Base-by-base conservation (phyloP, 30 jellyfish, hydroid and myxozoan species). In the Cassiopea xamachana region DNA sequence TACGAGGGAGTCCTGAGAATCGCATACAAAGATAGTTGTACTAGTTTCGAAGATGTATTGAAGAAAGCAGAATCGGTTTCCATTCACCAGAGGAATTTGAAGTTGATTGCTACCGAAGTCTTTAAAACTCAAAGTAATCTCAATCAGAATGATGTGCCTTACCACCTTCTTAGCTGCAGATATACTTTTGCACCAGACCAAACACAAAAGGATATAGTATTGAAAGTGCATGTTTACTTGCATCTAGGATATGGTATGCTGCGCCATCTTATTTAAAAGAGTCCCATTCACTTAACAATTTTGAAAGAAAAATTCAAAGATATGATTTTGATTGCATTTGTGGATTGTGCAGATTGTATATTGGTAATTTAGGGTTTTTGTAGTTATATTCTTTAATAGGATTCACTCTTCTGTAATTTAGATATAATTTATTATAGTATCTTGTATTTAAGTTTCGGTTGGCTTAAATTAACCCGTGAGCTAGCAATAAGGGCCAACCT, bases 251-350 rank as follows among this genome's bases (percentile, higher is more conserved):
- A 76, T 7, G 85, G 85, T 44, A 76, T 76, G 85, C 69, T 7
- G 48, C 2, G 85, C 71, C 85, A 43, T 43, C 70, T 76, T 76
- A 43, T n/a, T 45, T 76, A 48, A 76, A 76, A 45, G 85, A 76
- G 85, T 45, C 85, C 85, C 85, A 48, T 69, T 45, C 85, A 76
- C 85, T 45, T 48, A 43, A 76, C 71, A 76, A n/a, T 71, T 76
- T 45, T 71, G 48, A 76, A 76, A 48, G 71, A 76, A 76, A 4
- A 7, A 76, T 47, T 76, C 69, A 76, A 76, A 47, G 45, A 69
- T 76, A 47, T 47, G 71, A 76, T 76, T 76, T 76, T 43, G 85
- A 51, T 76, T 43, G 83, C 60, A 76, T 1, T 45, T 76, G 70
- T 45, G 17, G 85, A 45, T 45, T 45, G 27, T 76, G 39, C 48